Evolutionary conservation across 2,113 vertebrate species (phyloP), one percentile per base, ranked within the genome.

Genomic region (Cervus canadensis): DNA sequence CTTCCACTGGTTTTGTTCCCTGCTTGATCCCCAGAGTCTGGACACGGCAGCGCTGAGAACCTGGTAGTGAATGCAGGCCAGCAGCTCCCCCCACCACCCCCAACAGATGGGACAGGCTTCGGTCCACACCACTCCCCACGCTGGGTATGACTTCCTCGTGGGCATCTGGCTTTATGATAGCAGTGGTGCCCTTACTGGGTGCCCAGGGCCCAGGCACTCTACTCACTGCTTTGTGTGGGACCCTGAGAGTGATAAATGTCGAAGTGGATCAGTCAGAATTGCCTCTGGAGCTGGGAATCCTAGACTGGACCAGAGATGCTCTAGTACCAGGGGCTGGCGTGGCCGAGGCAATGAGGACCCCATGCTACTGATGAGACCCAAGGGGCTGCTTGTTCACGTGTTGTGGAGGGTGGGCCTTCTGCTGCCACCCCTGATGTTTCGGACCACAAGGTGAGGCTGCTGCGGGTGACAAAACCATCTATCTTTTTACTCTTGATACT

Each of bases 271-370:
- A 17, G 33, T 54, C 19, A 11, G 33, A 48, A 7, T 11, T 5
- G 8, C 19, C n/a, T 14, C 59, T 19, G 6, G 36, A 64, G 52
- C 43, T 0, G 7, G 16, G 76, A 9, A 11, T 15, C 8, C 78
- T 12, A 21, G 71, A n/a, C 17, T 0, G 5, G 76, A 36, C 26
- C 14, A 1, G 86, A 0, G 3, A 40, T n/a, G 9, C 52, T 48
- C 36, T 5, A 0, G 64, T 84, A n/a, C 54, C 3, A 8, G 40
- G 56, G 33, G n/a, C 62, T 87, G 54, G n/a, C 1, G 1, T 15
- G 40, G 43, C 67, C 7, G 13, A 2, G 50, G 19, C 5, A 25
- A 7, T 25, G 15, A 16, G 1, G 30, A 26, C 15, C 21, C 21
- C 26, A 36, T 10, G 30, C 84, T 43, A 43, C 23, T 15, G 48